These are phyloP conservation scores for Andrena hattorfiana DNA, from an alignment of 2,888 invertebrate species.

Conservation along the genomic window DNA sequence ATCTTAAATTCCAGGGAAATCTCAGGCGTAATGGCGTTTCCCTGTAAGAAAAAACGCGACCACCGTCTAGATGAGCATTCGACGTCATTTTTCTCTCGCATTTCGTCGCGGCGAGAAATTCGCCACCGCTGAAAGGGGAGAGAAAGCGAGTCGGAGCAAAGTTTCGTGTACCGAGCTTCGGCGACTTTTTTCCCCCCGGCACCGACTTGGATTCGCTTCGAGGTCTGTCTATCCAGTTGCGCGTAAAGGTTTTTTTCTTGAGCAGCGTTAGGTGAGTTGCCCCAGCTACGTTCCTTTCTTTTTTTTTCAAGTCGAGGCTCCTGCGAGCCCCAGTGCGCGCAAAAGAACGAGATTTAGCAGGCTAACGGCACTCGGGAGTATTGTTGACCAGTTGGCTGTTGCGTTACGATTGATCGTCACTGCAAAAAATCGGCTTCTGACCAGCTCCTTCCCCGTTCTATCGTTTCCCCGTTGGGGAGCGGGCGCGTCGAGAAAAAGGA, in stretches of 20 bases:
- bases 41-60: conserved; percentile 32
- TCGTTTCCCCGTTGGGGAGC: background rate
- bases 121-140: conserved; percentile 20
- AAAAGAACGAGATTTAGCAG: conserved; percentile 52
- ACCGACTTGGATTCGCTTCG: conserved; percentile 41
- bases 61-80: conserved; percentile 50
- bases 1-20: conserved; percentile 36
- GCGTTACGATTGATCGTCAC: conserved; percentile 55
- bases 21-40: conserved; percentile 42
- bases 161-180: conserved; percentile 40
- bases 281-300: background rate
- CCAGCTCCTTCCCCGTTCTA: conserved; percentile 24
- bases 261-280: background rate
- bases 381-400: conserved; percentile 48
- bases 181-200: conserved; percentile 40
- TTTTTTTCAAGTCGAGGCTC: background rate
- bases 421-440: conserved; percentile 33
- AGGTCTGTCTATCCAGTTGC: conserved; percentile 29
- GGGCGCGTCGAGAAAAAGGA: conserved; percentile 7
- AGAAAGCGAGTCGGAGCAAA: conserved; percentile 35
- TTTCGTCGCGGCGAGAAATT: conserved; percentile 48
- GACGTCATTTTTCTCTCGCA: conserved; percentile 53
- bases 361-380: conserved; percentile 61
- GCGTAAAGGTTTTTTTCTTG: conserved; percentile 22
- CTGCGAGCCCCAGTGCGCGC: conserved; percentile 9